Percentiles rank a stretch among this genome's conserved stretches.
Evolutionary conservation across 2,888 invertebrate genomes (phyloP).

Genomic region (Chymomyza amoena): DNA sequence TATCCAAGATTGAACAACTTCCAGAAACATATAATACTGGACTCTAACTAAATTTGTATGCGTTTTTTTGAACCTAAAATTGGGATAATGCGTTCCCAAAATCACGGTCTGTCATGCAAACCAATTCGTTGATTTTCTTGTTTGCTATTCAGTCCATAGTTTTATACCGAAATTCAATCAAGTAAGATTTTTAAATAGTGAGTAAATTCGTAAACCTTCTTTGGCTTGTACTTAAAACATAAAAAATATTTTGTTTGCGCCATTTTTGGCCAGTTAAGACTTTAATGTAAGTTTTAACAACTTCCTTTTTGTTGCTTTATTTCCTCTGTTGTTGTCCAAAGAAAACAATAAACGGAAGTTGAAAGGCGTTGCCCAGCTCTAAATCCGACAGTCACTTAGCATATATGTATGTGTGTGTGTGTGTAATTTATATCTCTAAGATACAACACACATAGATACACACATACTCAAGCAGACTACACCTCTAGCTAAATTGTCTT

Average conservation of each 20-base stretch:
- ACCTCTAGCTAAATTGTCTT: not conserved
- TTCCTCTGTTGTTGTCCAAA: not conserved
- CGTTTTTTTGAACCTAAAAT: too few species aligned
- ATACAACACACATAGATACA: not conserved
- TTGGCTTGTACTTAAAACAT: too few species aligned
- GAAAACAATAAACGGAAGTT: conserved; percentile 71
- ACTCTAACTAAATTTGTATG: too few species aligned
- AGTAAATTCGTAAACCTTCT: not conserved
- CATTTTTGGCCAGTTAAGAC: not conserved
- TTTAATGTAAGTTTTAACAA: not conserved
- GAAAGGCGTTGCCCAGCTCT: conserved; percentile 70
- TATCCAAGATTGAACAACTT: too few species aligned
- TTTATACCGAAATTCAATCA: too few species aligned
- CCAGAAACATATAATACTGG: too few species aligned
- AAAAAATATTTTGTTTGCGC: not conserved
- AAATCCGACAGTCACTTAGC: conserved; percentile 59
- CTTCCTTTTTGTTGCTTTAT: not conserved
- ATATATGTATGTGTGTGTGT: conserved; percentile 39
- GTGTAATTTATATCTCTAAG: conserved; percentile 7
- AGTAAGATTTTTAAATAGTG: too few species aligned
- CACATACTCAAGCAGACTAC: conserved; percentile 15
- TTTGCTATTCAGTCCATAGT: too few species aligned
- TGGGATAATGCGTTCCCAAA: too few species aligned
- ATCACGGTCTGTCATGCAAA: too few species aligned
- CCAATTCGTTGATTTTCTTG: too few species aligned